These are phyloP conservation scores for Chiroxiphia lanceolata DNA, from an alignment of 2,797 vertebrate genomes.

Conservation along the genomic window DNA sequence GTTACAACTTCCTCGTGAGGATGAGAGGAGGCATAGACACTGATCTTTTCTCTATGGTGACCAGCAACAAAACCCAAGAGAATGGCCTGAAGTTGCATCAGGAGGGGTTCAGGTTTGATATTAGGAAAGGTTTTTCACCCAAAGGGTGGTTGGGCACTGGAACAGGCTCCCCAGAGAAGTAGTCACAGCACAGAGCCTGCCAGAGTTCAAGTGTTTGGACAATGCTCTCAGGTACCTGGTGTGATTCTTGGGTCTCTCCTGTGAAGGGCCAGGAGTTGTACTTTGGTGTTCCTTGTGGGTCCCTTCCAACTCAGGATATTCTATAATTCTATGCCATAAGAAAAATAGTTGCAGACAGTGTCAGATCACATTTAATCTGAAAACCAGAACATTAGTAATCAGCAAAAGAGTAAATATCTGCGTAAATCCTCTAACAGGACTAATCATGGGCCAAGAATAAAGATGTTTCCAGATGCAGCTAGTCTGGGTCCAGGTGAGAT, in stretches of 20 bases:
- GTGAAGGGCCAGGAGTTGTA: neutral
- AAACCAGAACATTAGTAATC: neutral
- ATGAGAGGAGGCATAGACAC: neutral
- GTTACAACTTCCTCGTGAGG: neutral
- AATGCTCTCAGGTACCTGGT: neutral
- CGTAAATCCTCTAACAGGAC: neutral
- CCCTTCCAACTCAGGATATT: neutral
- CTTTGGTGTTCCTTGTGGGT: neutral
- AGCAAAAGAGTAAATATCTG: neutral
- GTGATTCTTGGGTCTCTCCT: neutral
- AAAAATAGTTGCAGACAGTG: neutral
- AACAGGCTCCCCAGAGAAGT: neutral
- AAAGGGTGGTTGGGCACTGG: too few species aligned
- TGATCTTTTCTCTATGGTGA: neutral
- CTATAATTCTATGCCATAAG: neutral
- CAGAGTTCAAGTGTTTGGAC: neutral
- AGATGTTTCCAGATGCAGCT: neutral
- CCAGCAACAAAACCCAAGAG: neutral
- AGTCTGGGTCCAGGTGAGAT: neutral
- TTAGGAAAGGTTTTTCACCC: neutral
- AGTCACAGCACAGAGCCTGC: neutral
- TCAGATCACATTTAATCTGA: neutral
- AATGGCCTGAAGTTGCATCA: neutral
- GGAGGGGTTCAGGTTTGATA: too few species aligned
- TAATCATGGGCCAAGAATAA: neutral